These are phyloP conservation scores for Pogonus chalceus DNA, from an alignment of 1,140 invertebrate species.

Conservation along the genomic window DNA sequence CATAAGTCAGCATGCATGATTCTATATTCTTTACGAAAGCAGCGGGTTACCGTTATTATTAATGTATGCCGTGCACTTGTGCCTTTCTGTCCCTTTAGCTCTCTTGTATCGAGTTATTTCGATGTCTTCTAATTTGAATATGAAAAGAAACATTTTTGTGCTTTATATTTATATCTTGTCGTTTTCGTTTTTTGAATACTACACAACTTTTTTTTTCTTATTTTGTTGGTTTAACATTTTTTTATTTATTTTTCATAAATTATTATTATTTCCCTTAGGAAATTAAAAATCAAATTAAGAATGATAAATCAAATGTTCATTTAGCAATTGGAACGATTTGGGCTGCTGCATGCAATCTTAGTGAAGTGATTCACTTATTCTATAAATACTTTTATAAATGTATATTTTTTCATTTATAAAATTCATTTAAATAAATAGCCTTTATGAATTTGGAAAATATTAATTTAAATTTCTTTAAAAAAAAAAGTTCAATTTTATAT, in stretches of 20 bases:
- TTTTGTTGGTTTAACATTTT: not conserved
- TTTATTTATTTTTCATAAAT: not conserved
- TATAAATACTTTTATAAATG: no score
- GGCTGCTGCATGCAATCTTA: no score
- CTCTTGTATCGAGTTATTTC: not conserved
- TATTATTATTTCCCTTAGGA: not conserved
- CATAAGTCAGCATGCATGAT: not conserved
- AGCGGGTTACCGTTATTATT: not conserved
- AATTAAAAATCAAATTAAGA: not conserved
- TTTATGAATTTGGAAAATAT: no score
- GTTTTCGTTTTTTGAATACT: no score
- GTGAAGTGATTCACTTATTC: no score
- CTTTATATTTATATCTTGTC: not conserved
- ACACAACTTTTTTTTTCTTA: no score
- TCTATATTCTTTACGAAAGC: not conserved
- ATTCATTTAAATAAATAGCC: no score
- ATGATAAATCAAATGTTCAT: not conserved
- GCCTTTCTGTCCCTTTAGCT: not conserved
- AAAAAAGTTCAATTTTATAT: no score
- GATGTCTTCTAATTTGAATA: not conserved
- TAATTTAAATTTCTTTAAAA: no score
- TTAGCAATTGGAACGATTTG: no score
- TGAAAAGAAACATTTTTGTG: not conserved
- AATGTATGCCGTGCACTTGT: not conserved
- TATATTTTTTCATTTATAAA: no score